phyloP scores from a whole-genome alignment of 2,113 vertebrate genomes.

The Cervus canadensis region DNA sequence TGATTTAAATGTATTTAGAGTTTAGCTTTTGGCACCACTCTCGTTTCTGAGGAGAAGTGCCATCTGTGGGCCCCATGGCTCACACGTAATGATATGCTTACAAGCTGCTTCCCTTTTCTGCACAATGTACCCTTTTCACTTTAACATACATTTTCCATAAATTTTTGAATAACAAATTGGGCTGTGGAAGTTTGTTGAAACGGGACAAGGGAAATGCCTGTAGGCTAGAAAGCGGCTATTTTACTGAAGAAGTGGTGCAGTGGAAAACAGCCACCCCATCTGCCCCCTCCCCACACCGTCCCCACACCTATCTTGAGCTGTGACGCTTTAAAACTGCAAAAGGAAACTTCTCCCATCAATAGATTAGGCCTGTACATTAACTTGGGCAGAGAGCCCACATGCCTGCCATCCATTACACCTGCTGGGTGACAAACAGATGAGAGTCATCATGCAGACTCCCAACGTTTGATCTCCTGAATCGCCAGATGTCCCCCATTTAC shows the following conservation, averaged over 20 bases:
- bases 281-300: background rate
- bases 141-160: constrained; percentile 35
- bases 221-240: constrained; percentile 22
- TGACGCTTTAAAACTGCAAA: background rate
- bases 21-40: constrained; percentile 52
- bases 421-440: constrained; percentile 67
- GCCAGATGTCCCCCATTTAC: constrained; percentile 72
- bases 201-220: background rate
- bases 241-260: background rate
- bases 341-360: background rate
- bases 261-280: background rate
- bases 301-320: background rate
- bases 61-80: constrained; percentile 75
- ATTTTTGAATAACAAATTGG: constrained; percentile 70
- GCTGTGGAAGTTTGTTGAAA: constrained; percentile 32
- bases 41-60: constrained; percentile 52
- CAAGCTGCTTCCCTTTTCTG: constrained; percentile 67
- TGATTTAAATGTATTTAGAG: constrained; percentile 40
- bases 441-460: constrained; percentile 53
- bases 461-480: constrained; percentile 65
- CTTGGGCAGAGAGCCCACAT: constrained; percentile 48
- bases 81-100: constrained; percentile 51
- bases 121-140: constrained; percentile 73
- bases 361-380: constrained; percentile 15
- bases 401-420: constrained; percentile 57